phyloP scores from a whole-genome alignment of 2,888 invertebrate genomes.

The Drosophila kuntzei region DNA sequence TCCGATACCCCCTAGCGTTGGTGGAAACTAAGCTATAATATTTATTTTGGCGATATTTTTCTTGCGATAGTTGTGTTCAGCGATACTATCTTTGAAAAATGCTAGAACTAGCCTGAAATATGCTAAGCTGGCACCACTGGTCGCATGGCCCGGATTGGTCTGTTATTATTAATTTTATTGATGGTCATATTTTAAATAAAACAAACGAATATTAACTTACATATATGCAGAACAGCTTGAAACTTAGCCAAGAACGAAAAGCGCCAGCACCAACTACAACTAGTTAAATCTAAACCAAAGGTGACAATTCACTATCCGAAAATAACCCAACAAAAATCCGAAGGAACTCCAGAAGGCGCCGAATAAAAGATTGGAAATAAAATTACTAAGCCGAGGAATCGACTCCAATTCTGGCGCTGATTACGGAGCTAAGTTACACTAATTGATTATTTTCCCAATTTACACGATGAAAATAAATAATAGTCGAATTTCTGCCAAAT shows the following conservation, averaged over 20 bases:
- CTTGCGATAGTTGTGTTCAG: no score
- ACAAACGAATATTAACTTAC: no score
- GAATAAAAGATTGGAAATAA: not conserved
- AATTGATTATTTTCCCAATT: no score
- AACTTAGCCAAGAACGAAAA: not conserved
- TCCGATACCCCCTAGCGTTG: no score
- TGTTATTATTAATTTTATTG: not conserved
- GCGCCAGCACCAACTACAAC: no score
- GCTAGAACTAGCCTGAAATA: no score
- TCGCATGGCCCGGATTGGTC: constrained; percentile 26
- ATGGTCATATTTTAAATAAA: not conserved
- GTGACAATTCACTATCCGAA: not conserved
- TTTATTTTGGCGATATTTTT: no score
- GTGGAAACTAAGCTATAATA: no score
- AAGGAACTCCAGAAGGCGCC: not conserved
- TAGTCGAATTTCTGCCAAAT: not conserved
- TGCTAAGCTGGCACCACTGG: no score
- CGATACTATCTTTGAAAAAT: no score
- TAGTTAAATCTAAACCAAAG: not conserved
- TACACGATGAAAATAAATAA: not conserved
- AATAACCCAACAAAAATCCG: not conserved
- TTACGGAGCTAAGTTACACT: not conserved
- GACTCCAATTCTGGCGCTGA: not conserved
- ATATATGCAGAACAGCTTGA: no score
- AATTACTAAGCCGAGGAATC: not conserved